Conservation (phyloP, 2,888 invertebrate species). For the Eilema depressum region DNA sequence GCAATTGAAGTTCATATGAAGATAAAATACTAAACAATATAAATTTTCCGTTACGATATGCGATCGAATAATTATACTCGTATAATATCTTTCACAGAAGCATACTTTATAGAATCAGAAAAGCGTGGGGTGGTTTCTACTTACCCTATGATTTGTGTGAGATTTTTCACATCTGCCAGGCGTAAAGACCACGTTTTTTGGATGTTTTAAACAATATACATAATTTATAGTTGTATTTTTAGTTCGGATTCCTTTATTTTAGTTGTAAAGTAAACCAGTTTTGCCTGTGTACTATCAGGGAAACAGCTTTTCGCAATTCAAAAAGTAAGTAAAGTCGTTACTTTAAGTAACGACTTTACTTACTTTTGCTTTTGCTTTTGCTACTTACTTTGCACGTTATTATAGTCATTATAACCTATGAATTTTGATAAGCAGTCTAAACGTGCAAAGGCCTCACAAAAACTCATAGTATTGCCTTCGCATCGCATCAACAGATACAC, state of each 20-base stretch:
- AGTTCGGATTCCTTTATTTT: background rate
- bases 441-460: background rate
- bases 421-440: background rate
- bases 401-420: no score
- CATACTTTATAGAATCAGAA: background rate
- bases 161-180: background rate
- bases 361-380: no score
- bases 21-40: no score
- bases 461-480: no score
- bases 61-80: no score
- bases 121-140: background rate
- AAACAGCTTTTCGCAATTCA: background rate
- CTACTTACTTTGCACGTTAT: no score
- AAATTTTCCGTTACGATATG: no score
- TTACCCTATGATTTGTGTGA: background rate
- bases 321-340: background rate
- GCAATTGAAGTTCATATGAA: no score
- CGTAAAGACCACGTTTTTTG: background rate
- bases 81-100: background rate
- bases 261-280: background rate
- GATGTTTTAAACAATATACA: background rate
- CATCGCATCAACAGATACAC: no score
- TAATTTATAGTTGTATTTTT: background rate
- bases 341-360: no score
- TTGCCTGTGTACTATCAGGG: background rate